Base-by-base conservation (phyloP, 2,888 invertebrate genomes). In the Chrysodeixis includens region DNA sequence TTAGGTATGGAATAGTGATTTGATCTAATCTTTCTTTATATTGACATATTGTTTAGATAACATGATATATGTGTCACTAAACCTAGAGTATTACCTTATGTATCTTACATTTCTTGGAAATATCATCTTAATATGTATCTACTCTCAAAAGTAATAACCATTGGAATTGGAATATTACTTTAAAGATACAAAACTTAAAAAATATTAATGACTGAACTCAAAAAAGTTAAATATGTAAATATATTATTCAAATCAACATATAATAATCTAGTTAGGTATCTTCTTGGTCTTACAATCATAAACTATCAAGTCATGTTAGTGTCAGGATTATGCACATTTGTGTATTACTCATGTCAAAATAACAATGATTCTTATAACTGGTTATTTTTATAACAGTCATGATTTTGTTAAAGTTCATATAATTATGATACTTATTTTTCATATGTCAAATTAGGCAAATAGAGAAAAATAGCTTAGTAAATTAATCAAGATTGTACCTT, bases 1-100 rank as follows among this genome's bases (percentile, higher is more conserved):
- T 40, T 20, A 10, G 18, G 18, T 73, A 56, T 69, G 54, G 53
- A 26, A 55, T 8, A 10, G 10, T 49, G 67, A 67, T 70, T 26
- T 67, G 52, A 66, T 68, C 18, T 32, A 51, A 30, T 26, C 1
- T 26, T 30, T 56, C 49, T 67, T 67, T 56, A 60, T 44, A 65
- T 35, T 40, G 59, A 35, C 22, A 40, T 53, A 40, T n/a, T 40
- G 40, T 40, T 40, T 40, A 40, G n/a, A 40, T 40, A 40, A 40
- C 40, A 40, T 40, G 40, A 40, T 40, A 40, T n/a, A n/a, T 40
- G 4, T 40, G 40, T 40, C 40, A 40, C n/a, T 14, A 40, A 40
- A 40, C n/a, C 40, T 40, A n/a, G 14, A 40, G 5, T 4, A 14
- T 14, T 35, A n/a, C 14, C 1, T 6, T n/a, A n/a, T 2, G 7